These are phyloP conservation scores for Pogonognathellus flavescens DNA, from an alignment of 1,140 invertebrate genomes.

Conservation along the genomic window DNA sequence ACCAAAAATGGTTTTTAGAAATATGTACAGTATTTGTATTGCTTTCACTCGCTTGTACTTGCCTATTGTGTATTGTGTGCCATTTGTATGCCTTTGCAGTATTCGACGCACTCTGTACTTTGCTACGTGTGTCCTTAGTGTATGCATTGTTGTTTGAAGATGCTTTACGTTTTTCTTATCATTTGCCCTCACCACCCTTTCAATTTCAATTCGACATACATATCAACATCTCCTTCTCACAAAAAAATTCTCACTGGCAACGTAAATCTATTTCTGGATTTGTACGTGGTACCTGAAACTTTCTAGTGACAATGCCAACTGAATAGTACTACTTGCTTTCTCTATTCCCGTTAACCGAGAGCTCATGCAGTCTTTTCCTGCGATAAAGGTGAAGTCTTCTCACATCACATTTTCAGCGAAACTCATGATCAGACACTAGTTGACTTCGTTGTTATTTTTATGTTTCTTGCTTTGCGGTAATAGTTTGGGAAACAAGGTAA, in stretches of 20 bases:
- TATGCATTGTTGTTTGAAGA: conserved; percentile 3
- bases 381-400: too few species aligned
- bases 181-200: not conserved
- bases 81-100: not conserved
- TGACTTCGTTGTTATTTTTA: too few species aligned
- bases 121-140: not conserved
- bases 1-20: too few species aligned
- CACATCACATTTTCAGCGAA: too few species aligned
- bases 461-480: too few species aligned
- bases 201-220: conserved; percentile 1
- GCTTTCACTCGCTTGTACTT: not conserved
- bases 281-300: not conserved
- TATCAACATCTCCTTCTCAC: not conserved
- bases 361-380: too few species aligned
- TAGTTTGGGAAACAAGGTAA: too few species aligned
- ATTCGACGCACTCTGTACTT: not conserved
- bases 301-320: not conserved
- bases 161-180: conserved; percentile 10
- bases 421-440: too few species aligned
- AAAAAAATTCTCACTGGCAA: not conserved
- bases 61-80: not conserved
- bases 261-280: conserved; percentile 1
- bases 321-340: not conserved
- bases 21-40: not conserved
- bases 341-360: not conserved